Evolutionary conservation across 2,113 vertebrate species (phyloP), one percentile per base, ranked within the genome.

Genomic region (Daphoenositta chrysoptera): DNA sequence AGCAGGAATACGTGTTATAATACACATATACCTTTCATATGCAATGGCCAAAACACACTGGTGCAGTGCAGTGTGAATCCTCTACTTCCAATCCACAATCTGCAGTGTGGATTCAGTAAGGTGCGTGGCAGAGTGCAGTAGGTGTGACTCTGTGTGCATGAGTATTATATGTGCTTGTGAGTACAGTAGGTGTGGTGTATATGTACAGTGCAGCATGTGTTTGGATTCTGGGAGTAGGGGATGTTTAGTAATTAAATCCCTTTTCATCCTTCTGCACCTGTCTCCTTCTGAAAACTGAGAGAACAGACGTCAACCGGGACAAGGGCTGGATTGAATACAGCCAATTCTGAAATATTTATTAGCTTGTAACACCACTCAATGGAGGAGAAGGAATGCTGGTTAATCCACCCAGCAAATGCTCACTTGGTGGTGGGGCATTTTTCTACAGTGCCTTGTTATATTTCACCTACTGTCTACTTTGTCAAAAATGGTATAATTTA

Each of bases 311-410:
- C 98, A 98, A 97, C 98, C 98, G 95, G 98, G 98, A 98, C 97
- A 98, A 98, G 98, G 98, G 98, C 98, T 98, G 98, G 98, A 98
- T 98, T 98, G 98, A 98, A 98, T 98, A 98, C 98, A 99, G 98
- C 98, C 98, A 98, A 98, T 98, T 98, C 98, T 99, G 98, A 99
- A 99, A 99, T 99, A 99, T 99, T 99, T 99, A 99, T 99, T 98
- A 99, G 98, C 98, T 98, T 98, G 98, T 98, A 98, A 99, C 98
- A 98, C 97, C 94, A 88, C 97, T 98, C 98, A 97, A 98, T 97
- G 97, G 97, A 98, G 97, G 96, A 97, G 94, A 91, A 98, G 98
- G 98, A 98, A 99, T 98, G 98, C 98, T 98, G 97, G 98, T 97
- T 98, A 98, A 98, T 98, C 98, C 98, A n/a, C 97, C 97, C 97